A percentile compares a stretch with the other conserved stretches of the same genome.
phyloP scores from a whole-genome alignment of 2,888 invertebrate genomes.

The Nomada hirtipes region DNA sequence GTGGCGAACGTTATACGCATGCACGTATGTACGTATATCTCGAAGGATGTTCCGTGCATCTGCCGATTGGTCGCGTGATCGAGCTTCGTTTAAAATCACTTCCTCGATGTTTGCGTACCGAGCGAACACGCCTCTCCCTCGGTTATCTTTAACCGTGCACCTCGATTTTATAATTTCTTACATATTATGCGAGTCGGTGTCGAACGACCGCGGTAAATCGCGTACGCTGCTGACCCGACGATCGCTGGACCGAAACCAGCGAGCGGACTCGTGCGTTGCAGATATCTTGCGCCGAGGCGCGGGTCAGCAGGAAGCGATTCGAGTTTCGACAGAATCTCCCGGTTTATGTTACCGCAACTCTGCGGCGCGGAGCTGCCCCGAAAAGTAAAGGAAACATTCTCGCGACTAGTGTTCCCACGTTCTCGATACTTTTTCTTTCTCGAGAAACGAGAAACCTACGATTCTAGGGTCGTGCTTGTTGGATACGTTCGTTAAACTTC shows the following conservation, averaged over 20 bases:
- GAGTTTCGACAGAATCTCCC: constrained; percentile 68
- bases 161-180: constrained; percentile 76
- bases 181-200: constrained; percentile 75
- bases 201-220: constrained; percentile 75
- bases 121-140: constrained; percentile 12
- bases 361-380: not conserved
- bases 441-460: not conserved
- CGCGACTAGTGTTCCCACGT: too few species aligned
- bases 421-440: not conserved
- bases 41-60: constrained; percentile 22
- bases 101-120: constrained; percentile 4
- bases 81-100: constrained; percentile 18
- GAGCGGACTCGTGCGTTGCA: constrained; percentile 62
- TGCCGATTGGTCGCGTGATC: constrained; percentile 41
- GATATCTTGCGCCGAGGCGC: constrained; percentile 64
- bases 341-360: constrained; percentile 29
- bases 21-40: not conserved
- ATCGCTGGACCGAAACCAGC: constrained; percentile 81
- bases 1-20: not conserved
- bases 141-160: constrained; percentile 68
- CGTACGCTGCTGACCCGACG: constrained; percentile 80
- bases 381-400: constrained; percentile 17
- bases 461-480: too few species aligned
- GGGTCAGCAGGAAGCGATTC: constrained; percentile 78
- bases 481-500: too few species aligned